phyloP scores from a whole-genome alignment of 2,797 vertebrate species.

The Macropus fuliginosus region DNA sequence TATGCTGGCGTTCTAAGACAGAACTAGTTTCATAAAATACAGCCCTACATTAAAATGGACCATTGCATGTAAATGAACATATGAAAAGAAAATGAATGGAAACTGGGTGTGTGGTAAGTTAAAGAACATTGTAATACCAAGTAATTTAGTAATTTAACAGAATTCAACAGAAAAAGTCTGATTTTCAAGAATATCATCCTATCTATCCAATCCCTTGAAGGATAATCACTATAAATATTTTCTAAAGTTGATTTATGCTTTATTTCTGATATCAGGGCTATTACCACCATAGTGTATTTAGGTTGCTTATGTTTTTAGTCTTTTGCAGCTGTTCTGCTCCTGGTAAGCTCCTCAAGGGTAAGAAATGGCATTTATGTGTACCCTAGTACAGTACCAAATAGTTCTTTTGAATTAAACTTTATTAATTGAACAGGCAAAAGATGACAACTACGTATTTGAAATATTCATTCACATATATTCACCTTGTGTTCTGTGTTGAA shows the following conservation, averaged over 20 bases:
- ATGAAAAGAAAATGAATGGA: conserved; percentile 34
- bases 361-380: neutral
- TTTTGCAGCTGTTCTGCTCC: neutral
- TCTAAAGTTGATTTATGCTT: no score
- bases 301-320: neutral
- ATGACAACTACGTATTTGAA: no score
- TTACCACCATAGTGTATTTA: neutral
- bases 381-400: neutral
- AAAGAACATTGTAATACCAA: conserved; percentile 7
- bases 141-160: neutral
- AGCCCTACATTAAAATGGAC: conserved; percentile 17
- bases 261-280: neutral
- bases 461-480: neutral
- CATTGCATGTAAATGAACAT: conserved; percentile 19
- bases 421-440: neutral
- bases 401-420: neutral
- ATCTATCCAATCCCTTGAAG: neutral
- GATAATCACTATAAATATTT: neutral
- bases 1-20: conserved; percentile 34
- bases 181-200: neutral
- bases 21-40: conserved; percentile 48
- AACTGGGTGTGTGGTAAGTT: neutral
- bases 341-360: neutral
- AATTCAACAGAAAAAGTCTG: conserved; percentile 30
- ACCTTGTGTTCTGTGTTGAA: neutral